Conservation (phyloP, 1,140 invertebrate genomes). For the Anoplolepis gracilipes region DNA sequence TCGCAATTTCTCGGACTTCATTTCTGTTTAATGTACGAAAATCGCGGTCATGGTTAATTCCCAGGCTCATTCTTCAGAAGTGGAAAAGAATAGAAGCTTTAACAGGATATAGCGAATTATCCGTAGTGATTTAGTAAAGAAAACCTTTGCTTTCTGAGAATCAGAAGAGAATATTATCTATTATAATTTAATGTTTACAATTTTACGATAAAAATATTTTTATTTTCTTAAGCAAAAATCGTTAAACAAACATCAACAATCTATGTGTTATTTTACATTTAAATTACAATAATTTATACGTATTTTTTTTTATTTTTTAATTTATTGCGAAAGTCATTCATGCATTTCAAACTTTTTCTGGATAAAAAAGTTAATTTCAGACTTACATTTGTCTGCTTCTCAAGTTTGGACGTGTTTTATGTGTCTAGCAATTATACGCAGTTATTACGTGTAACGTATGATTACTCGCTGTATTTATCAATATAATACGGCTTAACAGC, state of each 20-base stretch:
- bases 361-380: not conserved
- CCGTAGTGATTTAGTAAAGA: slow-evolving; percentile 9
- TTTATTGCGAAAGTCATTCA: not conserved
- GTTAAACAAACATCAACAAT: not conserved
- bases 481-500: not conserved
- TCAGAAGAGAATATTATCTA: not conserved
- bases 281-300: not conserved
- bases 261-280: not conserved
- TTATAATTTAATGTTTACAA: not conserved
- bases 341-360: not conserved
- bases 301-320: not conserved
- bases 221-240: not conserved
- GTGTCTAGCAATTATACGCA: not conserved
- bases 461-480: not conserved
- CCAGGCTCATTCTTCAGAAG: slow-evolving; percentile 15
- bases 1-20: slow-evolving; percentile 50
- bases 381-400: not conserved
- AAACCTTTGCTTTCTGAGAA: not conserved
- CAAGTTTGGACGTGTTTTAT: slow-evolving; percentile 5
- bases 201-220: not conserved
- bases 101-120: slow-evolving; percentile 22
- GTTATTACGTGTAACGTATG: not conserved
- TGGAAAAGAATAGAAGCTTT: not conserved
- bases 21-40: slow-evolving; percentile 36
- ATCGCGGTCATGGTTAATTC: slow-evolving; percentile 36